Conservation (phyloP, 2,113 vertebrate species). For the Chloropsis cyanopogon region DNA sequence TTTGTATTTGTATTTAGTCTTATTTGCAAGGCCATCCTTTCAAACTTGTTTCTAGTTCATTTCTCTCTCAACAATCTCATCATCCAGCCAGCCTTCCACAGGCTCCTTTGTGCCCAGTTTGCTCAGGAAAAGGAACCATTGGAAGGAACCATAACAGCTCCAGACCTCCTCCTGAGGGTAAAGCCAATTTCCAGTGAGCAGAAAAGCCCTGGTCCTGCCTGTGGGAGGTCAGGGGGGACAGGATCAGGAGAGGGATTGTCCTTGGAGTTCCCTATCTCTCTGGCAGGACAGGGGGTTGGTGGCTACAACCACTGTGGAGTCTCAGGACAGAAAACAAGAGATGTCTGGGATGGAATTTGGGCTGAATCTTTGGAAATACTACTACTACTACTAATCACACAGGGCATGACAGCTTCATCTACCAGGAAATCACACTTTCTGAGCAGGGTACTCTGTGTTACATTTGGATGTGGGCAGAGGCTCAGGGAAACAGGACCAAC, state of each 20-base stretch:
- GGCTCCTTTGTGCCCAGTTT: neutral
- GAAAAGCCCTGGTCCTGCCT: neutral
- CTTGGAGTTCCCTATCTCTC: neutral
- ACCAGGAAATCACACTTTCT: neutral
- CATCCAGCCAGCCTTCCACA: neutral
- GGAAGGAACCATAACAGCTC: neutral
- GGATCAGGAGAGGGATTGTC: neutral
- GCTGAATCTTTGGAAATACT: neutral
- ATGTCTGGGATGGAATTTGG: neutral
- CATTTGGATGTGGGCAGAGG: neutral
- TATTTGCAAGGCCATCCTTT: too few relatives aligned
- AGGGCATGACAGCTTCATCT: neutral
- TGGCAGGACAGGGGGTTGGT: neutral
- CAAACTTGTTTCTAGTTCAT: too few relatives aligned
- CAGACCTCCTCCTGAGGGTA: neutral
- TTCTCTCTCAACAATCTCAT: neutral
- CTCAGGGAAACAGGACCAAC: neutral
- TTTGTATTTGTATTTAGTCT: too few relatives aligned
- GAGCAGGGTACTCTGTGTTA: neutral
- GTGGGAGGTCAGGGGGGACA: neutral
- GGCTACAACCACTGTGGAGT: neutral
- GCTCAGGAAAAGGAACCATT: too few relatives aligned
- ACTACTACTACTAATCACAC: too few relatives aligned
- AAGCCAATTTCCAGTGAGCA: neutral
- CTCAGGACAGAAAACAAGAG: neutral